Conservation (phyloP, 2,888 invertebrate genomes). For the Germaria angustata region DNA sequence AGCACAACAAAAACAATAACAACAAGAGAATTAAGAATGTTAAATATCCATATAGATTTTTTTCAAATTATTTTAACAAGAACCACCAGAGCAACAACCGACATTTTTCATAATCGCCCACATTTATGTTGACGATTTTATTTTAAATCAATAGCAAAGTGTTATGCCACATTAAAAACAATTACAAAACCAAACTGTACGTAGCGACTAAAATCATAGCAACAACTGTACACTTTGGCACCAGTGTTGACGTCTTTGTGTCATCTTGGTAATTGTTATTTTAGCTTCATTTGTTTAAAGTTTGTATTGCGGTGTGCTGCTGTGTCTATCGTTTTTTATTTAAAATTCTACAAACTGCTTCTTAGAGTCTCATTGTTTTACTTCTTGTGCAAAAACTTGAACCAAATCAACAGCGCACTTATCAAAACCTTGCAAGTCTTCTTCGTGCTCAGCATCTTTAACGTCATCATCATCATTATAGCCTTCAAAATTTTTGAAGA, state of each 20-base stretch:
- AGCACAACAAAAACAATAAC: not conserved
- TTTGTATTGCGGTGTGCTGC: not conserved
- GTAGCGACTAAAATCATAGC: not conserved
- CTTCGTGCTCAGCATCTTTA: not conserved
- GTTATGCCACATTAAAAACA: not conserved
- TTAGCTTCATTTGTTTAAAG: slow-evolving; percentile 31
- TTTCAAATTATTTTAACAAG: not conserved
- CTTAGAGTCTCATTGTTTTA: not conserved
- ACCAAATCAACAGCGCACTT: not conserved
- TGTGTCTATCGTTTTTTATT: slow-evolving; percentile 26
- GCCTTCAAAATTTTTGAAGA: not conserved
- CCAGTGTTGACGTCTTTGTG: not conserved
- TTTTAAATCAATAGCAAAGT: not conserved
- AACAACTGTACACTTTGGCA: not conserved
- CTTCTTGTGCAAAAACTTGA: not conserved
- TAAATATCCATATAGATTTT: not conserved
- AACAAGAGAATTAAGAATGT: not conserved
- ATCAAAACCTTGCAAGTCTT: not conserved
- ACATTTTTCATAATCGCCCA: not conserved
- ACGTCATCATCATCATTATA: not conserved
- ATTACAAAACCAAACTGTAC: not conserved
- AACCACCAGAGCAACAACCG: not conserved
- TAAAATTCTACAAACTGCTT: not conserved
- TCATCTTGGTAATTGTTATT: slow-evolving; percentile 1
- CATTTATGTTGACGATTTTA: not conserved